Percentiles rank a stretch among this genome's conserved stretches.
Conservation (phyloP, 53 echinoderm and acorn worm genomes). For the Holothuria scabra region DNA sequence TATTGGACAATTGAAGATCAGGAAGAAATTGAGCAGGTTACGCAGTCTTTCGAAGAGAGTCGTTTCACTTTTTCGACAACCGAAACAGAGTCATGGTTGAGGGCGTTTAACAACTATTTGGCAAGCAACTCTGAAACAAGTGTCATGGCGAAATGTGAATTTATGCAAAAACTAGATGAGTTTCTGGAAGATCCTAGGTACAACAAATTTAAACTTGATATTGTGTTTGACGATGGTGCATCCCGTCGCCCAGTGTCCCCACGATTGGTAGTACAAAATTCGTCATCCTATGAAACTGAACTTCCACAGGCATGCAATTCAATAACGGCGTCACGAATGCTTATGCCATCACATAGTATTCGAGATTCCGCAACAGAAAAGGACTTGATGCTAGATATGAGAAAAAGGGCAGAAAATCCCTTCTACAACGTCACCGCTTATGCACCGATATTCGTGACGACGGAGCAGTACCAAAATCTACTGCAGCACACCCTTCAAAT, state of each 20-base stretch:
- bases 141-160: slow-evolving; percentile 22
- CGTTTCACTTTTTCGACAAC: slow-evolving; percentile 41
- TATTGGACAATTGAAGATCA: slow-evolving; percentile 76
- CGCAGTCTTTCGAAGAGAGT: slow-evolving; percentile 61
- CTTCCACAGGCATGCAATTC: not conserved
- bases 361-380: slow-evolving; percentile 55
- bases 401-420: slow-evolving; percentile 52
- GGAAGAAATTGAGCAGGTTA: slow-evolving; percentile 63
- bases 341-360: slow-evolving; percentile 63
- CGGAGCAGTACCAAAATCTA: slow-evolving; percentile 76
- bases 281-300: not conserved
- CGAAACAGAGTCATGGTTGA: slow-evolving; percentile 74
- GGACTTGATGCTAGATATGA: slow-evolving; percentile 70
- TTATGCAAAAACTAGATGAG: slow-evolving; percentile 23
- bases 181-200: slow-evolving; percentile 39
- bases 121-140: too few species aligned
- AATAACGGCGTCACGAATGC: slow-evolving; percentile 55
- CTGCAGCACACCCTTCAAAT: slow-evolving; percentile 73
- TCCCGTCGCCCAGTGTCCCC: too few species aligned
- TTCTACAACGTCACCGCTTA: slow-evolving; percentile 62
- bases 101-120: slow-evolving; percentile 49
- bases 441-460: slow-evolving; percentile 76
- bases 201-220: slow-evolving; percentile 56
- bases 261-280: too few species aligned
- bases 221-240: slow-evolving; percentile 37